Conservation (phyloP, 2,113 vertebrate genomes). For the Daboia siamensis region DNA sequence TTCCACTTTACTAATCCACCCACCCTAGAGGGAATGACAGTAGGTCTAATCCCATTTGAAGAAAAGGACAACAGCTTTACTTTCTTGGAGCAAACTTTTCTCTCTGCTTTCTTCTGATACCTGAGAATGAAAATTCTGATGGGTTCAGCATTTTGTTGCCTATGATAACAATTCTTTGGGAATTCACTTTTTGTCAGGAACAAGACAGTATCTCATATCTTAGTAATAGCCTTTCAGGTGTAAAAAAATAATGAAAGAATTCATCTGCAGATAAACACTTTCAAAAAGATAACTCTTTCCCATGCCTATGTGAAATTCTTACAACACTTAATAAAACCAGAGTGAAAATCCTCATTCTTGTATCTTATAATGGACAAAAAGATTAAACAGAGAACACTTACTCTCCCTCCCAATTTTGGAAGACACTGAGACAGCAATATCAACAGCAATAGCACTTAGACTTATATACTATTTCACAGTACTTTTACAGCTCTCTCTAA, state of each 20-base stretch:
- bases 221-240: background rate
- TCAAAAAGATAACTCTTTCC: background rate
- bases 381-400: background rate
- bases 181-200: background rate
- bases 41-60: background rate
- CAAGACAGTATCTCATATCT: background rate
- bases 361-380: background rate
- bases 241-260: background rate
- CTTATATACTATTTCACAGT: background rate
- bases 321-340: background rate
- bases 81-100: background rate
- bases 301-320: background rate
- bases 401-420: background rate
- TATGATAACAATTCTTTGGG: background rate
- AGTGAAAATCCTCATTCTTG: background rate
- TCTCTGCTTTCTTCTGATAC: background rate
- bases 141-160: background rate
- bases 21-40: background rate
- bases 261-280: background rate
- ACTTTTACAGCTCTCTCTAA: background rate
- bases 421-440: background rate
- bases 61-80: background rate
- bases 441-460: background rate
- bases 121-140: background rate
- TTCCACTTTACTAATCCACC: background rate